phyloP scores from a whole-genome alignment of 2,113 vertebrate genomes.

The Centropus unirufus region DNA sequence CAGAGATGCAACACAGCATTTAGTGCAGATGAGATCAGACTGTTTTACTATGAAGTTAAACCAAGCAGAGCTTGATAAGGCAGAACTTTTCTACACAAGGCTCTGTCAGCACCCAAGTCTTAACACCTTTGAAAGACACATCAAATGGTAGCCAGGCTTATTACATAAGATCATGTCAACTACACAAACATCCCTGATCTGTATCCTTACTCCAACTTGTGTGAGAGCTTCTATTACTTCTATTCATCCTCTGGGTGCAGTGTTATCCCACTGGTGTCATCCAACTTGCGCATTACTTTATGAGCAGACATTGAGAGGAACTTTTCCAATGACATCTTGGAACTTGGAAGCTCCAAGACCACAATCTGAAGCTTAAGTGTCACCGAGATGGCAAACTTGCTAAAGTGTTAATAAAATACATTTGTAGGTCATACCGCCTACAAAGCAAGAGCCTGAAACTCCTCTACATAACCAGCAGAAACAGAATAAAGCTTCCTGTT shows the following conservation, averaged over 20 bases:
- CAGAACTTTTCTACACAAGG: not conserved
- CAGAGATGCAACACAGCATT: not conserved
- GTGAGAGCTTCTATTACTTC: not conserved
- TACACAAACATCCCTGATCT: not conserved
- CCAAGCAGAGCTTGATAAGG: not conserved
- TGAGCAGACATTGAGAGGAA: not conserved
- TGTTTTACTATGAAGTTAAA: not conserved
- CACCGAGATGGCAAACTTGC: not conserved
- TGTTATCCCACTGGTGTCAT: not conserved
- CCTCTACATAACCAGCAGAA: not conserved
- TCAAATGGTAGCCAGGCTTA: not conserved
- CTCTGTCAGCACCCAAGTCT: not conserved
- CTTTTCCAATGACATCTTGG: not conserved
- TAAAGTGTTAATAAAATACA: not conserved
- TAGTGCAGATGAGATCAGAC: not conserved
- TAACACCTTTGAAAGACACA: not conserved
- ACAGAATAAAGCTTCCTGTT: not conserved
- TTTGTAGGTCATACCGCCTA: not conserved
- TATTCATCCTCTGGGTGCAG: not conserved
- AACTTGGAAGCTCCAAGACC: not conserved
- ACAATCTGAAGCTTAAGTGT: not conserved
- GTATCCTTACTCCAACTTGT: not conserved
- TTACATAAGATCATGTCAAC: not conserved
- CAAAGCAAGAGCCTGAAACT: not conserved
- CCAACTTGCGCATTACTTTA: accelerated